A percentile compares a stretch with the other conserved stretches of the same genome.
phyloP scores from a whole-genome alignment of 1,140 invertebrate species.

The Calliphora vicina region DNA sequence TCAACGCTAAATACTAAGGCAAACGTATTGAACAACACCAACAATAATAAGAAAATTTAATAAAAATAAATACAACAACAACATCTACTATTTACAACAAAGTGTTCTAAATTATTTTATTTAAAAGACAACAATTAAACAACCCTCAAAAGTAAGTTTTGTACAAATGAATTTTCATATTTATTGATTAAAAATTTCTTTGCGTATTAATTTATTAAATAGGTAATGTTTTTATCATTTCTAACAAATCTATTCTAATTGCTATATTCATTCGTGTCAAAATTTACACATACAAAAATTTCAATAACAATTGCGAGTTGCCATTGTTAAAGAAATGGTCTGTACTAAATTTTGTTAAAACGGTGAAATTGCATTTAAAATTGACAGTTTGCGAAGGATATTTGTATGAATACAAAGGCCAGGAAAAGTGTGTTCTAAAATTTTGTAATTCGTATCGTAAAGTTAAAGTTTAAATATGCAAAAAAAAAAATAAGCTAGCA shows the following conservation, averaged over 20 bases:
- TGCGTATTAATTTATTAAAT: not conserved
- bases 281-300: not conserved
- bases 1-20: not conserved
- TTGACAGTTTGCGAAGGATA: too few relatives aligned
- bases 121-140: not conserved
- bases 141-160: not conserved
- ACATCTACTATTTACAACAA: not conserved
- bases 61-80: not conserved
- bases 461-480: too few relatives aligned
- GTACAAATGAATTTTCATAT: not conserved
- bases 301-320: too few relatives aligned
- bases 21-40: not conserved
- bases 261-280: not conserved
- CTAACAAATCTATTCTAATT: not conserved
- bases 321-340: too few relatives aligned
- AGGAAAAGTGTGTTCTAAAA: too few relatives aligned
- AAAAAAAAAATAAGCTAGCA: too few relatives aligned
- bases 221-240: not conserved
- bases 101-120: not conserved
- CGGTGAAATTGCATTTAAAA: too few relatives aligned
- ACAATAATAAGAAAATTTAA: not conserved
- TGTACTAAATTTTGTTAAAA: too few relatives aligned
- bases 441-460: too few relatives aligned
- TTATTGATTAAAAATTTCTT: not conserved
- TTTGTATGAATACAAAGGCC: too few relatives aligned